Base-by-base conservation (phyloP, 2,113 vertebrate species). In the Microtus oregoni region DNA sequence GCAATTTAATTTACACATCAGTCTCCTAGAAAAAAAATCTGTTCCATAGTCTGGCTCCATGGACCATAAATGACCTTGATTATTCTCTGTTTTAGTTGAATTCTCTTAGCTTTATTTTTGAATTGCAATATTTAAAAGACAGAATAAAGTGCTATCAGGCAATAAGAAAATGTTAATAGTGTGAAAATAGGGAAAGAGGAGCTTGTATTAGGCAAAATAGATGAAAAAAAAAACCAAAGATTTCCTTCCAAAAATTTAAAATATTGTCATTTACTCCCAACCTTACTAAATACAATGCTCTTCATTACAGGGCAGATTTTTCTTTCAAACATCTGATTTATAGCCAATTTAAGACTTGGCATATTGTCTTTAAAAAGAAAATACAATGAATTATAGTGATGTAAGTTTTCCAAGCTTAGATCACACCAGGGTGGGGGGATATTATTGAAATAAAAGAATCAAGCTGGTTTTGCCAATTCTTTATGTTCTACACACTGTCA, bases 1-100 rank as follows among this genome's bases (percentile, higher is more conserved):
- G 96, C 94, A 95, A 97, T 92, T 98, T 98, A 98, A 98, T 98
- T 98, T 98, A 98, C 76, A 92, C 98, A 93, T 98, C 88, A 90
- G 94, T 97, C 92, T 98, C 97, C 97, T 96, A 96, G 97, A 28
- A 90, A 96, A 96, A 97, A 98, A 20, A 97, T 88, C 91, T 97
- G 93, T 89, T 97, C 92, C 95, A 97, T 97, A 98, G 97, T 90
- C 97, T 94, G 91, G 97, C 83, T 92, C 92, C 70, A 95, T 97
- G 97, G 98, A 97, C 97, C 96, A 97, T 61, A 13, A 98, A 97
- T 97, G 44, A 94, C 96, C 98, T 98, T 97, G 95, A 97, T 98
- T 98, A 89, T 98, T 97, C 76, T 97, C 95, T 96, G 41, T 98
- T 98, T 97, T 97, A 32, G 81, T 96, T 98, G 96, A 98, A 98